Conservation (phyloP, 2,888 invertebrate genomes). For the Tachystola acroxantha region DNA sequence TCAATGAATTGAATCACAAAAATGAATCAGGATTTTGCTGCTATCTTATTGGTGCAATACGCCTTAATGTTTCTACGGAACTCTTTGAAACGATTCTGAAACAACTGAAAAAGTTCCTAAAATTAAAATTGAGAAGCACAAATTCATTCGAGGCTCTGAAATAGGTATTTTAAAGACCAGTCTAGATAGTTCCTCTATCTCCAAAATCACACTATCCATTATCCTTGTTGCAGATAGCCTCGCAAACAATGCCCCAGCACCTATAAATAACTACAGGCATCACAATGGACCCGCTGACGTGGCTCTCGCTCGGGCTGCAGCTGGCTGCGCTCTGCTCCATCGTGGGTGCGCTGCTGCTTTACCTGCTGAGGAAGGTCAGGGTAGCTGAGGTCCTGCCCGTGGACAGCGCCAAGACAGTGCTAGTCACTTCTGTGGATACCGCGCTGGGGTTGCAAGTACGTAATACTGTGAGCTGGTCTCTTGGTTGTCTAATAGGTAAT, state of each 20-base stretch:
- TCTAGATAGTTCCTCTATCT: too few relatives aligned
- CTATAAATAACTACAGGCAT: slow-evolving; percentile 10
- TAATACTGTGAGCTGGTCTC: too few relatives aligned
- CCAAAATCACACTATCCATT: background rate
- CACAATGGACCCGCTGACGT: slow-evolving; percentile 88
- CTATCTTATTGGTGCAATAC: too few relatives aligned
- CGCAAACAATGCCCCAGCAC: slow-evolving; percentile 45
- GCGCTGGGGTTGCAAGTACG: slow-evolving; percentile 86
- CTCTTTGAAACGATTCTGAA: too few relatives aligned
- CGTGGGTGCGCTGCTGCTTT: slow-evolving; percentile 88
- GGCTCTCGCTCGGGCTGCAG: slow-evolving; percentile 88
- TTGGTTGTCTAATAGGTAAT: too few relatives aligned
- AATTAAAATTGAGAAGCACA: too few relatives aligned
- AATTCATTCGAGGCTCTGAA: too few relatives aligned
- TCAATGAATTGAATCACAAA: too few relatives aligned
- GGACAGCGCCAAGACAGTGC: slow-evolving; percentile 84
- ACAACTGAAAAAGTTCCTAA: too few relatives aligned
- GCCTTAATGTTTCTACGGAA: too few relatives aligned
- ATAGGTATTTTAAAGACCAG: too few relatives aligned
- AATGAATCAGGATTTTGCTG: too few relatives aligned
- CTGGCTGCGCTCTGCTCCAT: slow-evolving; percentile 89
- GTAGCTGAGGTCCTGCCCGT: slow-evolving; percentile 73
- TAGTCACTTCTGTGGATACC: slow-evolving; percentile 89
- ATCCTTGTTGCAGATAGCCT: slow-evolving; percentile 41
- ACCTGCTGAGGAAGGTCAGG: slow-evolving; percentile 86